Base-by-base conservation (phyloP, 1,140 invertebrate species). In the Stegodyphus mimosarum region DNA sequence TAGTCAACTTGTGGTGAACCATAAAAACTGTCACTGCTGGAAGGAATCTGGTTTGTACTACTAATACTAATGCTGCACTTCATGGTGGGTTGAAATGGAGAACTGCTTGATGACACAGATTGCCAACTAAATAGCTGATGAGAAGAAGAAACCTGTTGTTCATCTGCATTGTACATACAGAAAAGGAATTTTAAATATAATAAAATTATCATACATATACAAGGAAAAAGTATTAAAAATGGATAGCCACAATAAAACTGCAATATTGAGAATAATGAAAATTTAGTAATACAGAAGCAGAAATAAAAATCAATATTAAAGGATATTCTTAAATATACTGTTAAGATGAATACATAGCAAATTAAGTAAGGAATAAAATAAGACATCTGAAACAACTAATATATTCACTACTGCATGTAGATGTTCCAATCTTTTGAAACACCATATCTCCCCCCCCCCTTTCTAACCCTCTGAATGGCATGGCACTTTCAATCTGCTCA, bases 71-170 rank as follows among this genome's bases (percentile, higher is more conserved):
- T 86, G 53, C 75, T 86, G 83, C 83, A 86, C 53, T 86, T 86
- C 49, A 86, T 78, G 55, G 73, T 52, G 6, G 83, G 69, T 78
- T 86, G 83, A 72, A 71, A 78, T 51, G 83, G 75, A 15, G 83
- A 86, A 67, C 75, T 86, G 74, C 83, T 86, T 52, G 83, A 77
- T 17, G 81, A 84, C n/a, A 84, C 81, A 77, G 66, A 86, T 50
- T 86, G 83, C 83, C 83, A 86, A 53, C 75, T 86, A 86, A 86
- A 86, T 86, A 86, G 67, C 73, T 86, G 83, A 84, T 84, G 81
- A 86, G 83, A 86, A 77, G 83, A 86, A 77, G 83, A 86, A 86
- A 86, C 83, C 74, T 86, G 83, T 66, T 86, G 83, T 77, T 86
- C 83, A 86, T 86, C 83, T 86, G 67, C 17, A 86, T 63, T 52